Conservation (phyloP, 2,113 vertebrate species). For the Oenanthe melanoleuca region DNA sequence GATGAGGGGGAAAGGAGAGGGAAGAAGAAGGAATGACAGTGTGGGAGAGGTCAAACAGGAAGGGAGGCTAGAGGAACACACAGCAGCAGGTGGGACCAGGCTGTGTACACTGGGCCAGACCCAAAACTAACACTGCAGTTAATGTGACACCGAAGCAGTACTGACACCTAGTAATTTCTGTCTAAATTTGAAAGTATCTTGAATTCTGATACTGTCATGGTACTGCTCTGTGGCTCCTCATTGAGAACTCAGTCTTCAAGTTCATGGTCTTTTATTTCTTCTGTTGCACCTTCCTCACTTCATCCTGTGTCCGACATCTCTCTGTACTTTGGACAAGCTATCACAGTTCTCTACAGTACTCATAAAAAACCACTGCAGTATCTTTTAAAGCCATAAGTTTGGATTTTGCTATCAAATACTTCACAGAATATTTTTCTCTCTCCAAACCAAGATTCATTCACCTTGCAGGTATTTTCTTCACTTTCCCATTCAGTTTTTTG, state of each 20-base stretch:
- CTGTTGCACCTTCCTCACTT: background rate
- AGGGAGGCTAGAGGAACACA: background rate
- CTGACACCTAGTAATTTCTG: background rate
- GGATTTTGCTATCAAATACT: background rate
- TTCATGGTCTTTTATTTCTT: background rate
- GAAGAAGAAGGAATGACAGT: background rate
- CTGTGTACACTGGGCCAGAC: accelerated
- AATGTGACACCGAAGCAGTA: background rate
- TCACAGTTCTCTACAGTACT: background rate
- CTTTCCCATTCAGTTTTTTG: background rate
- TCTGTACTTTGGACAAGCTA: background rate
- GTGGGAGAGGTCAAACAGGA: background rate
- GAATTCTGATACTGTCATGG: background rate
- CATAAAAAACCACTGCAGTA: background rate
- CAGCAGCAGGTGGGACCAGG: accelerated
- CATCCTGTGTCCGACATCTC: background rate
- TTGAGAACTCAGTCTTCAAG: background rate
- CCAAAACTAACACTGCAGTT: background rate
- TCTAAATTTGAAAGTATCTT: background rate
- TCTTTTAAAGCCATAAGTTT: background rate
- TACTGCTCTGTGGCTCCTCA: background rate
- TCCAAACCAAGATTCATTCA: background rate
- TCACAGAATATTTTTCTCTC: background rate
- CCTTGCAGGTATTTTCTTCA: background rate
- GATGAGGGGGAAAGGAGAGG: background rate